Evolutionary conservation across 2,888 invertebrate species (phyloP), one percentile per base, ranked within the genome.

Genomic region (Pecten maximus): DNA sequence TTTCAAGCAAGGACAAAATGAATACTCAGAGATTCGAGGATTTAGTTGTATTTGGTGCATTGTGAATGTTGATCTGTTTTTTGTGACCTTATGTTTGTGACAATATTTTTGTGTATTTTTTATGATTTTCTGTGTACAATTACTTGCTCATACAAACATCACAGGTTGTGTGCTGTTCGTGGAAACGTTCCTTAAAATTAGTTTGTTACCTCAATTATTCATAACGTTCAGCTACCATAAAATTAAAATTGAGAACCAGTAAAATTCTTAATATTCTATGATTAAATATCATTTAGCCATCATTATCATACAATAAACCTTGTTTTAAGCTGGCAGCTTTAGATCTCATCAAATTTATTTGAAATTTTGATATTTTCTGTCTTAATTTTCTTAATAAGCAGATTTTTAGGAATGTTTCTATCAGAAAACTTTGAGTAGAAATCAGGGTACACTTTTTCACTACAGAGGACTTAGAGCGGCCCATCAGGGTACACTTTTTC

Each of bases 21-120:
- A 74, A 74, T 74, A 74, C 74, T 74, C 74, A 74, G 74, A 74
- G 28, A 74, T 74, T 74, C 74, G 35, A 35, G 74, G 74, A 74
- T 74, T 35, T 10, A 74, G 8, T 35, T 16, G 74, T 74, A 74
- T 35, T 54, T 74, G 74, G 74, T 74, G 74, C 74, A 74, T 74
- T 74, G 74, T 44, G 12, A n/a, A 3, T 74, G 54, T 74, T 74
- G 74, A 74, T 74, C 74, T 74, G 74, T 74, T 74, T 74, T 4
- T 74, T 35, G 74, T 74, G 16, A 35, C 28, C 28, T 35, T 74
- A 35, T 74, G 28, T 74, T 74, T 28, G 74, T 74, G 74, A 54
- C 12, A 19, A 19, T 74, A 16, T 74, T 16, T 12, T 8, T 4
- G n/a, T n/a, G 60, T 74, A 35, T 74, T 74, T 74, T 28, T 74